Evolutionary conservation across 2,113 vertebrate genomes (phyloP), one percentile per base, ranked within the genome.

Genomic region (Jacana jacana): DNA sequence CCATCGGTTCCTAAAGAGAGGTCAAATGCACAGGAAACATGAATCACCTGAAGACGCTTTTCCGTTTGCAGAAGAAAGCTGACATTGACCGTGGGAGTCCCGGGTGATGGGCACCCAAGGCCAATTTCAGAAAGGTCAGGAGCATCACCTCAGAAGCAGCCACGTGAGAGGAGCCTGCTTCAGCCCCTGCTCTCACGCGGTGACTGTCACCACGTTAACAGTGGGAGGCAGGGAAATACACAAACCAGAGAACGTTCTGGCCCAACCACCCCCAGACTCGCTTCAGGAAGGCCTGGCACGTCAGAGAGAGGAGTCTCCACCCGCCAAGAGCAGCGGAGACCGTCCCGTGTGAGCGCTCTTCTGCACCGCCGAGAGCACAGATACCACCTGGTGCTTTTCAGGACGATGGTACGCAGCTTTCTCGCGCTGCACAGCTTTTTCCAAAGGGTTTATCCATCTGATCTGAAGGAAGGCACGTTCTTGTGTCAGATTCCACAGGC

Each of bases 401-500:
- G 6, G 7, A 27, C 35, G 55, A 33, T 14, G 9, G 0, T 7
- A 9, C 35, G 13, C 31, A 22, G 57, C 33, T 30, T 48, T 11
- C 87, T 71, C 81, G 7, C 22, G 11, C 12, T 1, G 1, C 44
- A 23, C 35, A 28, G 63, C 63, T 60, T 52, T 31, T 46, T 14
- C 51, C 33, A 5, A 33, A 46, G 71, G 19, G 11, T 51, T 79
- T 35, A 20, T 28, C 71, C 83, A 17, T 1, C 12, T 4, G 7
- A 17, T 1, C 12, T 4, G 7, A 11, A 40, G 2, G 6, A 73
- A 54, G 65, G 37, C 5, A 2, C 1, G 0, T 13, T 25, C 37
- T 51, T 64, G 61, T 52, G 69, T 55, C 33, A 8, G 24, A 31
- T 4, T 22, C 82, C n/a, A 17, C 4, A 2, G 0, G n/a, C 27